A percentile compares a stretch with the other conserved stretches of the same genome.
phyloP scores from a whole-genome alignment of 2,113 vertebrate genomes.

The Corythornis madagascariensis region DNA sequence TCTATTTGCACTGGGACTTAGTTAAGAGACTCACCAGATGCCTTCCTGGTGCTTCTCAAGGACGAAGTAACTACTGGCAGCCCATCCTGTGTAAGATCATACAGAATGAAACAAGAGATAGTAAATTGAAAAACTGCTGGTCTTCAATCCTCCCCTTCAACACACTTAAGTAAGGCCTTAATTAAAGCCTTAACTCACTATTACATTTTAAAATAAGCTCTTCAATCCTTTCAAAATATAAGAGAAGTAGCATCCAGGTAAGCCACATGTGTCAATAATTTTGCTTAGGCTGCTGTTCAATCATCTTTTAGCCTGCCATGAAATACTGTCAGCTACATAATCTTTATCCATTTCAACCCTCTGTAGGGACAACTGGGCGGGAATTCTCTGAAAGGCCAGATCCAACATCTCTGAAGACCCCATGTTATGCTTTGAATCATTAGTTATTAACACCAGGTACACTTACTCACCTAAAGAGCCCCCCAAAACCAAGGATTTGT shows the following conservation, averaged over 20 bases:
- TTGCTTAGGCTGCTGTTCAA: neutral
- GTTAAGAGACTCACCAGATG: slow-evolving; percentile 13
- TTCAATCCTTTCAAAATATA: neutral
- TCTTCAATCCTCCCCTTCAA: neutral
- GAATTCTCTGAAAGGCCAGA: neutral
- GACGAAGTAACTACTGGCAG: neutral
- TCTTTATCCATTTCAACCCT: neutral
- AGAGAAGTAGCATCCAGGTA: neutral
- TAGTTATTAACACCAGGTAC: neutral
- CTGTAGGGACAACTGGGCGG: neutral
- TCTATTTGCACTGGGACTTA: neutral
- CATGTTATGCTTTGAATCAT: neutral
- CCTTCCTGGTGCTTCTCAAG: neutral
- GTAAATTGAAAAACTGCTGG: neutral
- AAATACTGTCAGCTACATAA: neutral
- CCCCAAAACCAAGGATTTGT: neutral
- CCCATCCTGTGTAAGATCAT: slow-evolving; percentile 36
- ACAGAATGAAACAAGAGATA: neutral
- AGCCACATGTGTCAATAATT: neutral
- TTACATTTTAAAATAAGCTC: neutral
- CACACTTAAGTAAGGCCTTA: neutral
- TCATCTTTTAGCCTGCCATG: neutral
- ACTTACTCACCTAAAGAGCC: neutral
- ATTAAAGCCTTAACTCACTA: neutral
- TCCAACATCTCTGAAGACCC: neutral